phyloP scores from a whole-genome alignment of 2,888 invertebrate species.

The Drosophila testacea region DNA sequence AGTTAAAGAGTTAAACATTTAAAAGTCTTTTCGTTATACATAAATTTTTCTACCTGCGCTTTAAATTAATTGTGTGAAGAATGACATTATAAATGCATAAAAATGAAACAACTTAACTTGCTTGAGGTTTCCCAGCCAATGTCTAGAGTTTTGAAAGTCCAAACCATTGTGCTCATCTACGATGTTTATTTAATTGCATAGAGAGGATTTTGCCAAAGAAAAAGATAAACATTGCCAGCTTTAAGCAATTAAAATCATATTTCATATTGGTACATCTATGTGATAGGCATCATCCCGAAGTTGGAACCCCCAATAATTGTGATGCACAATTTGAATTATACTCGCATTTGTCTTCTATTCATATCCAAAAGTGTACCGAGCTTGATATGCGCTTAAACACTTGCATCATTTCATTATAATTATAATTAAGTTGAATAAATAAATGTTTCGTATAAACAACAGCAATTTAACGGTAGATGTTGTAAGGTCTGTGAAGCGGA shows the following conservation, averaged over 20 bases:
- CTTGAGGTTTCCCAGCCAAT: constrained; percentile 49
- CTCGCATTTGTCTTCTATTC: constrained; percentile 9
- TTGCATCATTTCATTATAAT: constrained; percentile 52
- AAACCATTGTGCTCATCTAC: constrained; percentile 39
- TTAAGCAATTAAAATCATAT: constrained; percentile 48
- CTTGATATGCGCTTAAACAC: constrained; percentile 33
- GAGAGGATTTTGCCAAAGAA: constrained; percentile 34
- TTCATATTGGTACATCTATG: constrained; percentile 59
- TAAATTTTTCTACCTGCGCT: constrained; percentile 25
- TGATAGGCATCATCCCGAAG: constrained; percentile 22
- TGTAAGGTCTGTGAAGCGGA: constrained; percentile 58
- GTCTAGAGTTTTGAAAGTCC: constrained; percentile 51
- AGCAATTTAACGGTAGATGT: constrained; percentile 42
- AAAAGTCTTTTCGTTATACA: constrained; percentile 19
- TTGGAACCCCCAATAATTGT: constrained; percentile 36
- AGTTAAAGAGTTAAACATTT: constrained; percentile 67
- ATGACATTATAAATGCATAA: constrained; percentile 66
- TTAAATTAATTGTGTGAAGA: constrained; percentile 74
- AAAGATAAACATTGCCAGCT: constrained; percentile 21
- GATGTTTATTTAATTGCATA: constrained; percentile 35
- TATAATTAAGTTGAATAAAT: constrained; percentile 44
- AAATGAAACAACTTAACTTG: constrained; percentile 35
- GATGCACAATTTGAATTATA: constrained; percentile 18
- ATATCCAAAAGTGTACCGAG: background rate
- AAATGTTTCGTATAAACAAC: constrained; percentile 23